Percentiles rank a stretch among this genome's conserved stretches.
Conservation (phyloP, 2,797 vertebrate species). For the Myotis myotis region DNA sequence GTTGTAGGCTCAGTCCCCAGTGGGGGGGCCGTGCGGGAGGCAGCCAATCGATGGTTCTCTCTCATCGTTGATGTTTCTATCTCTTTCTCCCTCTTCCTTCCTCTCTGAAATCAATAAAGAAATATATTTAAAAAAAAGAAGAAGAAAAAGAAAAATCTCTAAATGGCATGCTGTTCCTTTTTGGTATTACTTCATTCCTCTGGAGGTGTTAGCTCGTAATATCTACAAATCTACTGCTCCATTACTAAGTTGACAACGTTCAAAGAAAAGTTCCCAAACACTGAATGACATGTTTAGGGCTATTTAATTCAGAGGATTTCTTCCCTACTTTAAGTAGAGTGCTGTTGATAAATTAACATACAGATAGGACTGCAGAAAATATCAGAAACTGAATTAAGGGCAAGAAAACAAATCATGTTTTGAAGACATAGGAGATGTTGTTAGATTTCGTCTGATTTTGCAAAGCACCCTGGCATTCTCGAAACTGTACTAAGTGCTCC, state of each 20-base stretch:
- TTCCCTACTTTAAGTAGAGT: not conserved
- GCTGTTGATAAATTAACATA: not conserved
- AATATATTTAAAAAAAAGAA: too few relatives aligned
- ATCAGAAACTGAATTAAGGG: not conserved
- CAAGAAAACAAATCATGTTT: slow-evolving; percentile 14
- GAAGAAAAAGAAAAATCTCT: not conserved
- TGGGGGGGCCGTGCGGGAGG: too few relatives aligned
- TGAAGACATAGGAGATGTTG: not conserved
- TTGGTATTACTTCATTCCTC: not conserved
- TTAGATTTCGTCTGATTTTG: not conserved
- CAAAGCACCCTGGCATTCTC: not conserved
- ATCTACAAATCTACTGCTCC: not conserved
- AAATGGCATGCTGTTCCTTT: not conserved
- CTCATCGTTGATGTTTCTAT: too few relatives aligned
- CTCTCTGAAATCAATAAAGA: too few relatives aligned
- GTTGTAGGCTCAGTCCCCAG: too few relatives aligned
- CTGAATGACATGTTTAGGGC: not conserved
- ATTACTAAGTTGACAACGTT: not conserved
- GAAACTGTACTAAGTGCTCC: not conserved
- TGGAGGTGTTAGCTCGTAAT: not conserved
- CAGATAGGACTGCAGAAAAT: not conserved
- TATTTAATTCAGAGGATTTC: not conserved
- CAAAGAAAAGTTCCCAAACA: not conserved
- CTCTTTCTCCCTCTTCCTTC: too few relatives aligned
- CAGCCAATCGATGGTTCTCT: too few relatives aligned